Conservation (phyloP, 2,888 invertebrate genomes). For the Blera fallax region DNA sequence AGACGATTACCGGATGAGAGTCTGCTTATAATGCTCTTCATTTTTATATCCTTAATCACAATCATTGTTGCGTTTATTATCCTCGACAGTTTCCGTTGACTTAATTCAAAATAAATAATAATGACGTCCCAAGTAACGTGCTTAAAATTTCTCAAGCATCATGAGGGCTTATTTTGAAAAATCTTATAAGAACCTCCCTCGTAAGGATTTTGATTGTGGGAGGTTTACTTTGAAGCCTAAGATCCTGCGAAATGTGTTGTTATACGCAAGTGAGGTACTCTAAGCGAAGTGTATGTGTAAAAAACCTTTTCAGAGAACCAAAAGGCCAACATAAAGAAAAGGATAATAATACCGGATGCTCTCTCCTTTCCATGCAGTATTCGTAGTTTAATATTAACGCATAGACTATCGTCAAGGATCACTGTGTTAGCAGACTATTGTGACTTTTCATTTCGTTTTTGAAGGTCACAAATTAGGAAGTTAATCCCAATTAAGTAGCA, state of each 20-base stretch:
- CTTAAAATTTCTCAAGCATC: constrained; percentile 18
- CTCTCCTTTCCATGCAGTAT: not conserved
- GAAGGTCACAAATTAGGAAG: not conserved
- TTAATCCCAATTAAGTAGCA: not conserved
- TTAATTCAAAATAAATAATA: constrained; percentile 48
- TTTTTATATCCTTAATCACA: constrained; percentile 36
- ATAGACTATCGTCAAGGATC: constrained; percentile 2
- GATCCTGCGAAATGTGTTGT: not conserved
- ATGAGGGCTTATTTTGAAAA: not conserved
- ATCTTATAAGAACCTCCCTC: not conserved
- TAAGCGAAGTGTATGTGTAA: not conserved
- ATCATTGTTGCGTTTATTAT: constrained; percentile 36
- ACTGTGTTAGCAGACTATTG: not conserved
- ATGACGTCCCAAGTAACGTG: not conserved
- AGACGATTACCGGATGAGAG: constrained; percentile 39
- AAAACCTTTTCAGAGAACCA: not conserved
- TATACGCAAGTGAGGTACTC: not conserved
- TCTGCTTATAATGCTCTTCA: constrained; percentile 13
- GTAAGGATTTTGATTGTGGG: too few relatives aligned
- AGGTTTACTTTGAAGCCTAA: not conserved
- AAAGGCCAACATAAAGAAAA: not conserved
- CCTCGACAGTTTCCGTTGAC: constrained; percentile 35
- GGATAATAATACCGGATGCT: not conserved
- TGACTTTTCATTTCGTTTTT: not conserved
- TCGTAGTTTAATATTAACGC: not conserved